Conservation (phyloP, 2,113 vertebrate species). For the Myanophis thanlyinensis region DNA sequence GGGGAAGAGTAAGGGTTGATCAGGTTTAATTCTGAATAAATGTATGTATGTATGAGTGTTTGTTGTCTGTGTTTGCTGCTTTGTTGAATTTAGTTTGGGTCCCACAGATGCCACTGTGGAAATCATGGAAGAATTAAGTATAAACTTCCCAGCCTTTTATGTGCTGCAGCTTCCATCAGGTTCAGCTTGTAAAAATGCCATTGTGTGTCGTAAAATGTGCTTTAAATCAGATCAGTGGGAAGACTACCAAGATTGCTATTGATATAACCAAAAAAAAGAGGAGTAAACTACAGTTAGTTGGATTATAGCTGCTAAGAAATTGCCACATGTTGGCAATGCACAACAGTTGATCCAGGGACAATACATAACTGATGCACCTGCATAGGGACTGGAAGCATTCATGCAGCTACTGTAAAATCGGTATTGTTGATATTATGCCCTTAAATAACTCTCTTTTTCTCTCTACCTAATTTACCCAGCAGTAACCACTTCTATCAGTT, state of each 20-base stretch:
- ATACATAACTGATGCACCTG: background rate
- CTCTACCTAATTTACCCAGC: background rate
- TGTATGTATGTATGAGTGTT: background rate
- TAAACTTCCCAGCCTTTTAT: background rate
- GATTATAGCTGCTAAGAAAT: background rate
- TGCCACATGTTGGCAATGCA: background rate
- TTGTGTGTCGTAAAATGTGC: background rate
- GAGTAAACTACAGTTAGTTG: background rate
- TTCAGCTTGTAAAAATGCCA: background rate
- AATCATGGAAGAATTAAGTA: background rate
- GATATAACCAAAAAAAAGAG: background rate
- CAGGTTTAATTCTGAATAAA: constrained; percentile 6
- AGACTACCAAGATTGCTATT: background rate
- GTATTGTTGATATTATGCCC: background rate
- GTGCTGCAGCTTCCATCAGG: background rate
- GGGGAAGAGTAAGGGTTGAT: background rate
- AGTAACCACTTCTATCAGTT: background rate
- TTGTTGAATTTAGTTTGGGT: background rate
- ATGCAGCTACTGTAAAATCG: background rate
- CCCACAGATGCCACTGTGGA: background rate
- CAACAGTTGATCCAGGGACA: background rate
- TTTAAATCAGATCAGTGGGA: background rate
- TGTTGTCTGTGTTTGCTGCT: background rate
- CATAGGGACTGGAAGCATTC: background rate
- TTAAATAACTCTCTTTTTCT: background rate